phyloP scores from a whole-genome alignment of 2,113 vertebrate species.

The Platysternon megacephalum region DNA sequence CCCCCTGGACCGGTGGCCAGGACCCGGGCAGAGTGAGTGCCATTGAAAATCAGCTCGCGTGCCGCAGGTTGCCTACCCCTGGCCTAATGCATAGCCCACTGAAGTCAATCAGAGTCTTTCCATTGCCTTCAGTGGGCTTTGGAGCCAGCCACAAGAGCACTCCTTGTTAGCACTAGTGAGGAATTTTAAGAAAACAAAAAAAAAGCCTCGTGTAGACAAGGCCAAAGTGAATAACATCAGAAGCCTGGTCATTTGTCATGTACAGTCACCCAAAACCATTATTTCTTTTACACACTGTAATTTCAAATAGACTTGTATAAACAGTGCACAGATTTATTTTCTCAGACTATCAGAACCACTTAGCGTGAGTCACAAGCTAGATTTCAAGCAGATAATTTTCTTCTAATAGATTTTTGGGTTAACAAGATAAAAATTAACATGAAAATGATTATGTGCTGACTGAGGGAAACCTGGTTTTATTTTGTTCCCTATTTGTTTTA shows the following conservation, averaged over 20 bases:
- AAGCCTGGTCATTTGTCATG: conserved; percentile 73
- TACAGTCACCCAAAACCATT: conserved; percentile 65
- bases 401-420: conserved; percentile 70
- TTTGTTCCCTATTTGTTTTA: conserved; percentile 67
- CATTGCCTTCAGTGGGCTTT: neutral
- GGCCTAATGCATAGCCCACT: fast-evolving
- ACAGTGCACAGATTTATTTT: conserved; percentile 74
- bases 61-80: no score
- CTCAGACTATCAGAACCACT: conserved; percentile 77
- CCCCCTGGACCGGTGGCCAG: no score
- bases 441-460: conserved; percentile 62
- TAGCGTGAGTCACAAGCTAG: conserved; percentile 74
- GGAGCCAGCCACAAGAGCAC: neutral
- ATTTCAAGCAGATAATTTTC: conserved; percentile 76
- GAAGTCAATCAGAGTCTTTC: neutral
- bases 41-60: no score
- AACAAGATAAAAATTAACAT: conserved; percentile 64
- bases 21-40: no score
- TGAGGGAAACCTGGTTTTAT: conserved; percentile 58
- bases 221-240: conserved; percentile 68
- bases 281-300: conserved; percentile 72
- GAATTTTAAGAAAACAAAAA: conserved; percentile 19
- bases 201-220: conserved; percentile 1
- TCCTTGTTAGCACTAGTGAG: conserved; percentile 16
- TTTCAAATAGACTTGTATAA: conserved; percentile 72